Percentiles rank a stretch among this genome's conserved stretches.
Conservation (phyloP, 2,113 vertebrate species). For the Baryphthengus martii region DNA sequence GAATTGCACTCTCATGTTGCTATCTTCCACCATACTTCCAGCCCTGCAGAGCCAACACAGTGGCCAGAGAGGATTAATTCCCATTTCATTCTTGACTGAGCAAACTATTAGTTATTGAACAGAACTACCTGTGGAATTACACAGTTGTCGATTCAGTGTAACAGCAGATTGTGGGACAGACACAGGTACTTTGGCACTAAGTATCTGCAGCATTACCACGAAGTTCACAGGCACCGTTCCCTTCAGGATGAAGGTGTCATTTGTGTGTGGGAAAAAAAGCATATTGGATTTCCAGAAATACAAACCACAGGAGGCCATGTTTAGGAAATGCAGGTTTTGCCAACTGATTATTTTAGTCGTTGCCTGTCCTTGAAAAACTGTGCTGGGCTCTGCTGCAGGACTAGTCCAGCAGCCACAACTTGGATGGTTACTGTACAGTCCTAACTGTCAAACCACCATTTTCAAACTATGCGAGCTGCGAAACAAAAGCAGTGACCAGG, state of each 20-base stretch:
- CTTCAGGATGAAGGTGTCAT: not conserved
- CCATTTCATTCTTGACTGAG: not conserved
- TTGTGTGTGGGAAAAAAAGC: not conserved
- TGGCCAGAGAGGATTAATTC: not conserved
- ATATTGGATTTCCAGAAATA: not conserved
- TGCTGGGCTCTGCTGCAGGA: not conserved
- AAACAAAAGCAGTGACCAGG: not conserved
- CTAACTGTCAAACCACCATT: not conserved
- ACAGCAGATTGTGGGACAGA: not conserved
- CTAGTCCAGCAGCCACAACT: not conserved
- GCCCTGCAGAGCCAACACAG: not conserved
- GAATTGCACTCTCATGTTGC: not conserved
- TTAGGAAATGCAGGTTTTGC: not conserved
- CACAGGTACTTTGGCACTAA: not conserved
- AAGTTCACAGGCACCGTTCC: not conserved
- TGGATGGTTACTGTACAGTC: not conserved
- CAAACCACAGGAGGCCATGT: not conserved
- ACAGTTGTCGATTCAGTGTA: not conserved
- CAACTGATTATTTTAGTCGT: not conserved
- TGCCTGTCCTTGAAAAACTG: not conserved
- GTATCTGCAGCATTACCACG: not conserved
- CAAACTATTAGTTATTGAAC: not conserved
- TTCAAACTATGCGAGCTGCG: accelerated
- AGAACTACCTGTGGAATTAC: not conserved
- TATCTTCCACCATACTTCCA: not conserved